Conservation (phyloP, 2,888 invertebrate genomes). For the Operophtera brumata region DNA sequence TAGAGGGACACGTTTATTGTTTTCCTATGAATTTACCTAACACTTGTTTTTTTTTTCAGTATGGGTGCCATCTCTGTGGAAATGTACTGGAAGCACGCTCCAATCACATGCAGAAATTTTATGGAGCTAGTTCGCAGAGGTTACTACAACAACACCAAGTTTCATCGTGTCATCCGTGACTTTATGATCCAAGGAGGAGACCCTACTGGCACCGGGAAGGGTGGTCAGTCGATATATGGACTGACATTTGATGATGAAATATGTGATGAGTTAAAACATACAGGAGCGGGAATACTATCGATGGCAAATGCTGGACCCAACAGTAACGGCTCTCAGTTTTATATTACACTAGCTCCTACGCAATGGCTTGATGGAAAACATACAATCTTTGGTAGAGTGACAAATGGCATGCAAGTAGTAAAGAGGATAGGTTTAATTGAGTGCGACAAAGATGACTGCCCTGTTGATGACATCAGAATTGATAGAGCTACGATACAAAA, state of each 20-base stretch:
- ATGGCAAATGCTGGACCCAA: constrained; percentile 99
- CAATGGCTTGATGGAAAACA: constrained; percentile 99
- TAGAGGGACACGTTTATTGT: background rate
- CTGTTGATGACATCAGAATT: constrained; percentile 93
- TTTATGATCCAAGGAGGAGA: constrained; percentile 98
- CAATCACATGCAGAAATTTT: constrained; percentile 98
- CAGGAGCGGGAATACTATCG: constrained; percentile 93
- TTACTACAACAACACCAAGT: constrained; percentile 97
- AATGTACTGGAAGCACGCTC: constrained; percentile 99
- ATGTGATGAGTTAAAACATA: constrained; percentile 95
- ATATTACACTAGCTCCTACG: constrained; percentile 96
- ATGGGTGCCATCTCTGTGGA: constrained; percentile 97
- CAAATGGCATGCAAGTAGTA: constrained; percentile 93
- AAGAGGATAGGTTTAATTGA: constrained; percentile 96
- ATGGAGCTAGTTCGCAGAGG: constrained; percentile 95
- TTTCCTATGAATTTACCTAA: background rate
- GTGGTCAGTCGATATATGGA: constrained; percentile 98
- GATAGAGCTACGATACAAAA: constrained; percentile 65
- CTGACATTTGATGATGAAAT: constrained; percentile 97
- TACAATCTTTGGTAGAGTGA: constrained; percentile 95
- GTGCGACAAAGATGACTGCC: constrained; percentile 95
- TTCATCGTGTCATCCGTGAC: constrained; percentile 96
- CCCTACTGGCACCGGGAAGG: constrained; percentile 97
- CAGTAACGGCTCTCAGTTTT: constrained; percentile 99
- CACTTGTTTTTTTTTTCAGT: constrained; percentile 62